Evolutionary conservation across 2,888 invertebrate genomes (phyloP).

Genomic region (Acleris emargana): DNA sequence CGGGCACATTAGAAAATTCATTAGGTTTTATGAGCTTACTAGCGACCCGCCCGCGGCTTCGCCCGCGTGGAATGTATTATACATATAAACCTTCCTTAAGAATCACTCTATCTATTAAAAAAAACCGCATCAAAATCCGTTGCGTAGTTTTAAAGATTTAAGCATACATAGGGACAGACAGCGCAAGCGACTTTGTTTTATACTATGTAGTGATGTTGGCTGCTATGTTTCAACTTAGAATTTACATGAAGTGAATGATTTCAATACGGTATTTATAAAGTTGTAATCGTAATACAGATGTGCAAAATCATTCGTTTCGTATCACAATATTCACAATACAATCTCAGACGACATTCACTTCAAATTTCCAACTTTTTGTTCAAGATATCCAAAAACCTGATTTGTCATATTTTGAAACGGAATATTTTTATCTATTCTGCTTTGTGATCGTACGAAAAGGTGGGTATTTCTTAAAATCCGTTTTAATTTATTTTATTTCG

Average conservation of each 20-base stretch:
- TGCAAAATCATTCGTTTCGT: not conserved
- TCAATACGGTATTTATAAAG: not conserved
- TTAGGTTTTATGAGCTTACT: too few species aligned
- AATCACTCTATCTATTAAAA: too few species aligned
- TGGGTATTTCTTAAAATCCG: conserved; percentile 38
- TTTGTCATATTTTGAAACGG: conserved; percentile 61
- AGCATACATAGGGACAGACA: too few species aligned
- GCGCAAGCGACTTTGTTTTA: too few species aligned
- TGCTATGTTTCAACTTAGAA: not conserved
- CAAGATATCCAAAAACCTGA: conserved; percentile 63
- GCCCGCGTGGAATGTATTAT: too few species aligned
- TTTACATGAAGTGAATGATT: not conserved
- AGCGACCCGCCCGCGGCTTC: too few species aligned
- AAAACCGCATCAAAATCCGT: too few species aligned
- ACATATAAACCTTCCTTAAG: too few species aligned
- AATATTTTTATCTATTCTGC: conserved; percentile 45
- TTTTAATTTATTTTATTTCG: conserved; percentile 11
- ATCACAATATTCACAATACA: too few species aligned
- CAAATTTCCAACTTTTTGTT: conserved; percentile 40
- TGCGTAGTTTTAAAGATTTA: too few species aligned
- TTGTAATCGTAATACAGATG: conserved; percentile 8
- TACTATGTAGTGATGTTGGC: conserved; percentile 18
- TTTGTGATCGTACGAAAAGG: conserved; percentile 45
- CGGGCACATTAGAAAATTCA: not conserved
- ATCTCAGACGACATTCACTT: conserved; percentile 22